Conservation (phyloP, 2,113 vertebrate species). For the Scophthalmus maximus region DNA sequence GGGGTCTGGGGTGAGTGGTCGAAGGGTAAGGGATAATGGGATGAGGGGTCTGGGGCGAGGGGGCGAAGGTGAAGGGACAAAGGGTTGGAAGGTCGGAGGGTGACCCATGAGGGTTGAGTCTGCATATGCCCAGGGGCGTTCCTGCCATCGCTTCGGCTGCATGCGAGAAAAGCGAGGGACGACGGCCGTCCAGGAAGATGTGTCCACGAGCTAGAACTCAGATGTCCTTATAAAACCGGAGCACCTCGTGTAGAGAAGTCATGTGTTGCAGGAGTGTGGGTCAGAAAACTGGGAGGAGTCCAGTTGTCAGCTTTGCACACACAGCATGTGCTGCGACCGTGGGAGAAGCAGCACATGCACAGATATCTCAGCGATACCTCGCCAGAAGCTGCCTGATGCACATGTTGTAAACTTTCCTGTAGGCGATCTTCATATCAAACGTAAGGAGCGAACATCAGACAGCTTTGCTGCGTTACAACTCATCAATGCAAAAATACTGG, state of each 20-base stretch:
- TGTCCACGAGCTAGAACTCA: too few species aligned
- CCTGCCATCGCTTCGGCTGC: too few species aligned
- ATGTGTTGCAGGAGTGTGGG: neutral
- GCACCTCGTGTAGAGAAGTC: neutral
- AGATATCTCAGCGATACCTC: constrained; percentile 31
- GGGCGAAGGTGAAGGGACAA: too few species aligned
- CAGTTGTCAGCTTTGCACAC: constrained; percentile 1
- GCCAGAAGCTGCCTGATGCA: constrained; percentile 6
- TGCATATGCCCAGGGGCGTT: too few species aligned
- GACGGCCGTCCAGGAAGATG: too few species aligned
- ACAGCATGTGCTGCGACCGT: constrained; percentile 4
- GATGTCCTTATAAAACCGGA: too few species aligned
- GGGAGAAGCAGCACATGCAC: constrained; percentile 62
- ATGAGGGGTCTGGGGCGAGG: too few species aligned
- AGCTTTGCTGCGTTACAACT: neutral
- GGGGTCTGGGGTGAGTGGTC: too few species aligned
- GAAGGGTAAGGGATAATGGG: too few species aligned
- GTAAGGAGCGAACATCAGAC: neutral
- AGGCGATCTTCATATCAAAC: neutral
- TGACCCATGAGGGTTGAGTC: too few species aligned
- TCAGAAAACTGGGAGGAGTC: neutral
- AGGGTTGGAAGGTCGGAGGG: too few species aligned
- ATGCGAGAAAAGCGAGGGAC: too few species aligned
- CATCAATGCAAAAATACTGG: neutral
- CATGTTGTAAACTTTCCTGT: constrained; percentile 20